Conservation (phyloP, 2,797 vertebrate genomes). For the Sphenopsis melanotis region DNA sequence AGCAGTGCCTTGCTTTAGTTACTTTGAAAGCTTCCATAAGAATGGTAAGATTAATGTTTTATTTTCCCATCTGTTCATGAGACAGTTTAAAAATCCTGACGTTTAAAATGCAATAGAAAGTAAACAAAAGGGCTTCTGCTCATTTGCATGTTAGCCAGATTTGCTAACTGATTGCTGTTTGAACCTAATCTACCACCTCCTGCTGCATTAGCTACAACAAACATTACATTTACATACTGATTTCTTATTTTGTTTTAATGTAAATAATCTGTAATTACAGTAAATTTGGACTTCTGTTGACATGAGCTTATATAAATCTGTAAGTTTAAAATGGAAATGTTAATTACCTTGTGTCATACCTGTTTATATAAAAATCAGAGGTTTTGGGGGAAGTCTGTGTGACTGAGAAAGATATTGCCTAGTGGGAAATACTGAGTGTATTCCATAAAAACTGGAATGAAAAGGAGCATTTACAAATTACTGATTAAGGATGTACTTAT, state of each 20-base stretch:
- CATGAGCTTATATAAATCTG: slow-evolving; percentile 96
- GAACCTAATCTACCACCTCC: slow-evolving; percentile 84
- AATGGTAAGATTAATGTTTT: slow-evolving; percentile 68
- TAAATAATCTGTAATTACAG: slow-evolving; percentile 99
- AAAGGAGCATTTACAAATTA: background rate
- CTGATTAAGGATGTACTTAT: background rate
- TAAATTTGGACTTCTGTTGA: slow-evolving; percentile 99
- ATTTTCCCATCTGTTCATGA: slow-evolving; percentile 73
- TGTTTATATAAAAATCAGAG: slow-evolving; percentile 82
- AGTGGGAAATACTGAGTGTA: background rate
- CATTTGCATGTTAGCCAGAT: slow-evolving; percentile 86
- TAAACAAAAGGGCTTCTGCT: slow-evolving; percentile 78
- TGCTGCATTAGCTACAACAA: slow-evolving; percentile 99
- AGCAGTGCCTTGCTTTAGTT: slow-evolving; percentile 69
- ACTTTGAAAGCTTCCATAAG: slow-evolving; percentile 67
- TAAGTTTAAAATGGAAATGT: slow-evolving; percentile 95
- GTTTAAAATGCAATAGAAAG: slow-evolving; percentile 76
- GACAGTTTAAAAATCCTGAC: slow-evolving; percentile 77
- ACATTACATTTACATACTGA: slow-evolving; percentile 99
- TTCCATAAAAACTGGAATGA: background rate
- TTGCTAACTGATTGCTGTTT: slow-evolving; percentile 81
- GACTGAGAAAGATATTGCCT: slow-evolving; percentile 12
- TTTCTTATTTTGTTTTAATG: slow-evolving; percentile 99
- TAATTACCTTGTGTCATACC: slow-evolving; percentile 91
- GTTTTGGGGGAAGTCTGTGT: slow-evolving; percentile 20